phyloP scores from a whole-genome alignment of 2,113 vertebrate species.

The Arothron firmamentum region DNA sequence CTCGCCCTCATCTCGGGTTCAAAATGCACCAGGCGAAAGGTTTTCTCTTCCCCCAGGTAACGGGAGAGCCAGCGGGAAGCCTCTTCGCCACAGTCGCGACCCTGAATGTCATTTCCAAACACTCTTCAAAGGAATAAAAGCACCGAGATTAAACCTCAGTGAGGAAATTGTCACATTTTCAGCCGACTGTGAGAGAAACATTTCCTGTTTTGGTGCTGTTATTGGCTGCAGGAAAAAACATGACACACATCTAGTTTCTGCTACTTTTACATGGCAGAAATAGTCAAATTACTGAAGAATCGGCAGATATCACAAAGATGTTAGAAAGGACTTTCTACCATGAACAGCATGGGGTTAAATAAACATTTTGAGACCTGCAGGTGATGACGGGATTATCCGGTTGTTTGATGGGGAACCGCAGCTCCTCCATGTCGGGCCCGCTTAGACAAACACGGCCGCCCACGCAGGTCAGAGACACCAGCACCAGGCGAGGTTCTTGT shows the following conservation, averaged over 20 bases:
- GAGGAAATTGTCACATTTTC: neutral
- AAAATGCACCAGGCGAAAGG: slow-evolving; percentile 83
- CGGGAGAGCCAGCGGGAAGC: slow-evolving; percentile 82
- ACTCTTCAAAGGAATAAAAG: slow-evolving; percentile 74
- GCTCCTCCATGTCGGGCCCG: slow-evolving; percentile 77
- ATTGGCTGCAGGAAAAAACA: neutral
- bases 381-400: slow-evolving; percentile 59
- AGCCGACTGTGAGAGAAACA: too few species aligned
- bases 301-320: too few species aligned
- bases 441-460: slow-evolving; percentile 63
- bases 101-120: slow-evolving; percentile 78
- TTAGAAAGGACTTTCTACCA: neutral
- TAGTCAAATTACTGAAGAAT: too few species aligned
- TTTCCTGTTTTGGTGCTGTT: too few species aligned
- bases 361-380: slow-evolving; percentile 64
- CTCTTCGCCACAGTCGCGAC: slow-evolving; percentile 86
- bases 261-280: too few species aligned
- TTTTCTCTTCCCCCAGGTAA: slow-evolving; percentile 72
- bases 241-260: too few species aligned
- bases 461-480: slow-evolving; percentile 74
- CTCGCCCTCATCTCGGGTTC: slow-evolving; percentile 80
- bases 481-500: slow-evolving; percentile 85
- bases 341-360: neutral
- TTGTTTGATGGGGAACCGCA: slow-evolving; percentile 73
- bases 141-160: neutral